These are phyloP conservation scores for Tinea trinotella DNA, from an alignment of 2,888 invertebrate species.

Conservation along the genomic window DNA sequence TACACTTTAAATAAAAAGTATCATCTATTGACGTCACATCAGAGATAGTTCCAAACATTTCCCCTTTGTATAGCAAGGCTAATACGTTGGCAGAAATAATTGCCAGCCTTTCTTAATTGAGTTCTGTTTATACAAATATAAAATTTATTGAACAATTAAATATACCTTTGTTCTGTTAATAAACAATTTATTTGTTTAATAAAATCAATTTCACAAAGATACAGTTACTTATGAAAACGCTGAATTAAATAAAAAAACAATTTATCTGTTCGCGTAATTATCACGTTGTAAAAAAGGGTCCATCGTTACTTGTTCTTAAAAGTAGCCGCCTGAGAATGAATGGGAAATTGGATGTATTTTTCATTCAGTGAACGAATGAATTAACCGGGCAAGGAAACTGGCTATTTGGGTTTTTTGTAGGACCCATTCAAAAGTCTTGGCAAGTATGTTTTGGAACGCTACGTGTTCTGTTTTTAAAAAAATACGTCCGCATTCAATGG, in stretches of 20 bases:
- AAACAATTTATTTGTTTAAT: too few relatives aligned
- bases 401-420: constrained; percentile 24
- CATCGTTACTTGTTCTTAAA: not conserved
- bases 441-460: constrained; percentile 22
- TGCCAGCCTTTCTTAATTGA: too few relatives aligned
- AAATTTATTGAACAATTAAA: too few relatives aligned
- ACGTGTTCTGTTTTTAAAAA: constrained; percentile 36
- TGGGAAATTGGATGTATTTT: constrained; percentile 9
- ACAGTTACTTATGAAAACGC: not conserved
- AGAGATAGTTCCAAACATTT: too few relatives aligned
- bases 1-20: too few relatives aligned
- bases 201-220: too few relatives aligned
- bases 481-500: constrained; percentile 47
- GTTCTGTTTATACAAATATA: too few relatives aligned
- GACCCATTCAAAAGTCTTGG: constrained; percentile 25
- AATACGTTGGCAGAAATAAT: too few relatives aligned
- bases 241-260: not conserved
- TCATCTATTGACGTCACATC: too few relatives aligned
- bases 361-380: constrained; percentile 10
- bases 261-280: not conserved
- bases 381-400: constrained; percentile 7
- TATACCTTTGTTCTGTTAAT: too few relatives aligned
- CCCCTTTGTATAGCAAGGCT: too few relatives aligned
- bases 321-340: not conserved
- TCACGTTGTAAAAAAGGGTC: not conserved